phyloP scores from a whole-genome alignment of 1,140 invertebrate species.

The Drosophila kikkawai region DNA sequence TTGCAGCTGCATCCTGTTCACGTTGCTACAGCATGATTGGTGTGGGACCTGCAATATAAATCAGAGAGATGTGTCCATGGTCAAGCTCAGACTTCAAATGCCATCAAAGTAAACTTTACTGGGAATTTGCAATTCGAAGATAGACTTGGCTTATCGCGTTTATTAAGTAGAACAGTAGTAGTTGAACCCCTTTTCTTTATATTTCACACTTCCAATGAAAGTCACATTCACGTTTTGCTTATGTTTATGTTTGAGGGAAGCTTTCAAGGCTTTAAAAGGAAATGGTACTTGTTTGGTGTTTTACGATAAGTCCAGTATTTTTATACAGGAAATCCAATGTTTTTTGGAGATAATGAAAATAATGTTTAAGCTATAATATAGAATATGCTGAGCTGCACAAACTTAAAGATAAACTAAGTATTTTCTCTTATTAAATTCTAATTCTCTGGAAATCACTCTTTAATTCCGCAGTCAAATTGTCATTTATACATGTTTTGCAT shows the following conservation, averaged over 20 bases:
- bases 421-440: background rate
- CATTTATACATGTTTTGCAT: background rate
- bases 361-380: background rate
- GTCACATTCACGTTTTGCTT: background rate
- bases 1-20: conserved; percentile 58
- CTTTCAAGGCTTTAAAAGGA: background rate
- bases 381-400: no score
- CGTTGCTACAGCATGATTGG: conserved; percentile 55
- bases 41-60: conserved; percentile 28
- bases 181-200: background rate
- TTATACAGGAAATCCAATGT: background rate
- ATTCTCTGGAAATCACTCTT: background rate
- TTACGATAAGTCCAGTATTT: background rate
- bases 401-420: no score
- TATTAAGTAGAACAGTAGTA: conserved; percentile 13
- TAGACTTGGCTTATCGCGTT: conserved; percentile 12
- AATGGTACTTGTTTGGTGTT: background rate
- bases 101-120: conserved; percentile 4
- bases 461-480: background rate
- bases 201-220: conserved; percentile 10
- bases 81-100: conserved; percentile 5
- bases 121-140: conserved; percentile 49
- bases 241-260: background rate
- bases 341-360: background rate
- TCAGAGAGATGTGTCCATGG: conserved; percentile 6